A percentile compares a stretch with the other conserved stretches of the same genome.
These are phyloP conservation scores for Hypomesus transpacificus DNA, from an alignment of 2,113 vertebrate genomes.

Conservation along the genomic window DNA sequence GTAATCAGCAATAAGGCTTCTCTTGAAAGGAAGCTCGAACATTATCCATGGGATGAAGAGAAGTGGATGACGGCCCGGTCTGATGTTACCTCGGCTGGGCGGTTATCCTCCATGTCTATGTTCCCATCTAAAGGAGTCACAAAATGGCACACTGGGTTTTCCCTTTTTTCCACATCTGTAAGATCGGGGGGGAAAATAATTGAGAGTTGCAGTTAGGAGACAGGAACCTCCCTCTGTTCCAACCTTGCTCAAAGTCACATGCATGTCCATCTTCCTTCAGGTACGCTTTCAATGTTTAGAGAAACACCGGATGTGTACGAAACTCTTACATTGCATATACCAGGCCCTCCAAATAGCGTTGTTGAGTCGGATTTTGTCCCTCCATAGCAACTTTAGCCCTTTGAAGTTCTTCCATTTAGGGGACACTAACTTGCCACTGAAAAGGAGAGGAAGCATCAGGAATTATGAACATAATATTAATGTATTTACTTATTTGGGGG, in stretches of 20 bases:
- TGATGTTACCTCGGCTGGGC: constrained; percentile 79
- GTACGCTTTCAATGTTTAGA: background rate
- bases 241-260: background rate
- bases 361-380: constrained; percentile 99
- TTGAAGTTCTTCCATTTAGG: constrained; percentile 99
- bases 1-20: background rate
- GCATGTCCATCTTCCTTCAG: background rate
- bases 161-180: constrained; percentile 90
- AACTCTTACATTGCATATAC: constrained; percentile 96
- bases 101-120: constrained; percentile 82
- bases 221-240: background rate
- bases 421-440: constrained; percentile 92
- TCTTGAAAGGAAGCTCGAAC: background rate
- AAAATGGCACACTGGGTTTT: constrained; percentile 95
- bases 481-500: too few relatives aligned
- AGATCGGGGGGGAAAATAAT: background rate
- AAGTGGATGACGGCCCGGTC: background rate
- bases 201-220: background rate
- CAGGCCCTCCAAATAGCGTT: constrained; percentile 99
- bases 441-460: constrained; percentile 40
- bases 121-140: constrained; percentile 90
- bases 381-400: constrained; percentile 94
- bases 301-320: background rate
- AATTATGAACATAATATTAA: too few relatives aligned
- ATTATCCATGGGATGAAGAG: background rate